These are phyloP conservation scores for Ladona fulva DNA, from an alignment of 1,140 invertebrate species.

Conservation along the genomic window DNA sequence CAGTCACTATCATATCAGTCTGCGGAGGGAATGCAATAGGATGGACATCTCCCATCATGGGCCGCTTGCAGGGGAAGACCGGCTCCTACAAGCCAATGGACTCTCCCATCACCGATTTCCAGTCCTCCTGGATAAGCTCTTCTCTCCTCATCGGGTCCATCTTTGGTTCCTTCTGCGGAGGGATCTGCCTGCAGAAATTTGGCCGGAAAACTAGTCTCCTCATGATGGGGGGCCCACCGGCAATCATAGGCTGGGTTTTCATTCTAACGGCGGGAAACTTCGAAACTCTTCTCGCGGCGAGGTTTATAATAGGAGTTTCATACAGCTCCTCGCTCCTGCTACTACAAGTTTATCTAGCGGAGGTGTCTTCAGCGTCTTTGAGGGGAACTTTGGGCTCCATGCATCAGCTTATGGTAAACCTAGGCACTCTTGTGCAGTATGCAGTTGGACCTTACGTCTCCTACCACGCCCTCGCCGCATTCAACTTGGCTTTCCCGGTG, in stretches of 20 bases:
- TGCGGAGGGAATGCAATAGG: too few relatives aligned
- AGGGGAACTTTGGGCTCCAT: slow-evolving; percentile 59
- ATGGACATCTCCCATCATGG: too few relatives aligned
- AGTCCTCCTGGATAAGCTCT: too few relatives aligned
- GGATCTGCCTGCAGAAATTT: slow-evolving; percentile 26
- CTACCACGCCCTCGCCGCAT: slow-evolving; percentile 44
- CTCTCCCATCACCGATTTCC: too few relatives aligned
- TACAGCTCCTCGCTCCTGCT: slow-evolving; percentile 55
- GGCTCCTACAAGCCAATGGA: too few relatives aligned
- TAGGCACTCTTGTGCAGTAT: slow-evolving; percentile 60
- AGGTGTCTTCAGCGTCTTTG: slow-evolving; percentile 55
- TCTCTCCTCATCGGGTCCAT: too few relatives aligned
- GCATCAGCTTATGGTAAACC: slow-evolving; percentile 47
- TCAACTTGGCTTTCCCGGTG: slow-evolving; percentile 46
- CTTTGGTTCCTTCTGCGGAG: too few relatives aligned
- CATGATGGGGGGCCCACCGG: slow-evolving; percentile 44
- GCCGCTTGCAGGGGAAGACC: too few relatives aligned
- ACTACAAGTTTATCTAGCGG: slow-evolving; percentile 54
- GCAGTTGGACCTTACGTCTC: slow-evolving; percentile 51
- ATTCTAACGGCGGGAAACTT: slow-evolving; percentile 45
- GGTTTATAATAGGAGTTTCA: slow-evolving; percentile 51
- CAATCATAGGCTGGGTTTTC: slow-evolving; percentile 54
- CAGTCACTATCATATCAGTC: too few relatives aligned
- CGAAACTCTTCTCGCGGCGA: slow-evolving; percentile 37
- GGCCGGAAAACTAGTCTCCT: slow-evolving; percentile 60